Conservation (phyloP, 2,888 invertebrate species). For the Microctonus brassicae region DNA sequence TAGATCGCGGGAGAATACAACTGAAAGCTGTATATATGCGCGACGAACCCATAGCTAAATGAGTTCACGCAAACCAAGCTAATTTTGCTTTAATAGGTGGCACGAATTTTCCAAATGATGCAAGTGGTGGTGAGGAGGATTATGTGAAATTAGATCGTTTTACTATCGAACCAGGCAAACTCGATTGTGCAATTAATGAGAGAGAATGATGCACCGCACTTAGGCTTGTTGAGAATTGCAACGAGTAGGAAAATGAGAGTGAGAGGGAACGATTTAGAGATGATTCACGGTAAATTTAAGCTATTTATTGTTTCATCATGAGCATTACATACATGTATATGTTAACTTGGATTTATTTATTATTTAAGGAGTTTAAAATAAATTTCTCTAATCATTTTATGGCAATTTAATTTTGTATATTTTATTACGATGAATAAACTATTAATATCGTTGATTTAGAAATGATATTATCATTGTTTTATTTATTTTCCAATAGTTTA, state of each 20-base stretch:
- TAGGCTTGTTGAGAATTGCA: neutral
- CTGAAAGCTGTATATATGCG: neutral
- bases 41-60: conserved; percentile 18
- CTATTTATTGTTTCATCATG: neutral
- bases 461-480: no score
- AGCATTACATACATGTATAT: neutral
- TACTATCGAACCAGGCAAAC: conserved; percentile 17
- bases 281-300: neutral
- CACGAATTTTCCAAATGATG: conserved; percentile 45
- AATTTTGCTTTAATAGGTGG: conserved; percentile 48
- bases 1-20: neutral
- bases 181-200: conserved; percentile 50
- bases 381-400: no score
- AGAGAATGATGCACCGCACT: conserved; percentile 38
- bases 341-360: no score
- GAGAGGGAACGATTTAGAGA: neutral
- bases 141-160: conserved; percentile 27
- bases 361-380: no score
- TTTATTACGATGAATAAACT: no score
- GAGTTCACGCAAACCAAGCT: conserved; percentile 46
- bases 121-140: conserved; percentile 39
- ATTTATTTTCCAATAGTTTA: no score
- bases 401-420: no score
- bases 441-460: no score
- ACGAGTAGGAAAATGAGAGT: neutral